These are phyloP conservation scores for Vandiemenella viatica DNA, from an alignment of 2,888 invertebrate species.

Conservation along the genomic window DNA sequence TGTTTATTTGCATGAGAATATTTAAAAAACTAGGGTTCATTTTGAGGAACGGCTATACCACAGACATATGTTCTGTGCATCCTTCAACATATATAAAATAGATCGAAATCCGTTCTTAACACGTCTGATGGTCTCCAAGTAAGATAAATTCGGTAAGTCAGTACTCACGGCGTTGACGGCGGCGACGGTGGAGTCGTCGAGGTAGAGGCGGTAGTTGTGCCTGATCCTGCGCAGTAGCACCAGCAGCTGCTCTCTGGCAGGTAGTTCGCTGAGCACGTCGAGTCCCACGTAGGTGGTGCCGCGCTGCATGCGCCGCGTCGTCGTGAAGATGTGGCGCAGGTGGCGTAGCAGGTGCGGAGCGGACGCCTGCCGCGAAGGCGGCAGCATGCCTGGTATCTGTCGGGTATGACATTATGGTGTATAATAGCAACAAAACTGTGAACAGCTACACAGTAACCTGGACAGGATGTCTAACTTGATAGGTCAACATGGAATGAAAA, in stretches of 20 bases:
- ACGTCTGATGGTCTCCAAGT: too few species aligned
- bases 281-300: constrained; percentile 7
- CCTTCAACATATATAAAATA: too few species aligned
- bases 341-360: constrained; percentile 3
- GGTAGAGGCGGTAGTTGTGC: constrained; percentile 6
- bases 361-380: not conserved
- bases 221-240: constrained; percentile 5
- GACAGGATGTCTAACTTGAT: too few species aligned
- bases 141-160: not conserved
- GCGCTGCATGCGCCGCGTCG: not conserved
- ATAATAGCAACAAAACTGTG: too few species aligned
- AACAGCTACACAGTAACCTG: too few species aligned
- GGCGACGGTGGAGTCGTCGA: constrained; percentile 2
- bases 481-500: too few species aligned
- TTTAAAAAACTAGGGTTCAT: too few species aligned
- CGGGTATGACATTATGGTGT: too few species aligned
- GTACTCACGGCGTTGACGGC: not conserved
- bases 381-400: not conserved
- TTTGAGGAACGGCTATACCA: too few species aligned
- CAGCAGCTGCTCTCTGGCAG: constrained; percentile 6
- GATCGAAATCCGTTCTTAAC: too few species aligned
- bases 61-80: too few species aligned
- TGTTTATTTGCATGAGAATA: too few species aligned
- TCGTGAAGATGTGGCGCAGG: constrained; percentile 4
- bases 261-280: constrained; percentile 7